A percentile compares a stretch with the other conserved stretches of the same genome.
These are phyloP conservation scores for Monodelphis domestica DNA, from an alignment of 2,797 vertebrate species.

Conservation along the genomic window DNA sequence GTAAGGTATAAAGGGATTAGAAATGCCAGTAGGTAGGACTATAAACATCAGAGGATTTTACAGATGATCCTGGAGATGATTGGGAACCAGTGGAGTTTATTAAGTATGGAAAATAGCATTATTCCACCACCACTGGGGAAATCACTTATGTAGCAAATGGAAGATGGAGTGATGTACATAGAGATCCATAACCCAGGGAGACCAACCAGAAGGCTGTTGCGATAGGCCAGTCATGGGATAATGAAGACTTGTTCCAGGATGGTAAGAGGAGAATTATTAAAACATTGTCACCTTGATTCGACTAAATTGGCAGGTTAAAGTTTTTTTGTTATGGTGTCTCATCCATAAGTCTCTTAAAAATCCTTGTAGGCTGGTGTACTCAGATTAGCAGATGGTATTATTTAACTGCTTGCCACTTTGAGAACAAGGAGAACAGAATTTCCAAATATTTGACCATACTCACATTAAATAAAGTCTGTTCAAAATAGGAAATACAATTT, in stretches of 20 bases:
- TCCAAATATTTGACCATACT: constrained; percentile 25
- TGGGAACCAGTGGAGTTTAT: not conserved
- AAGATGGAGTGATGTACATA: not conserved
- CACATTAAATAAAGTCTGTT: not conserved
- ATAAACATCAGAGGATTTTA: not conserved
- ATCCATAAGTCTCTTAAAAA: constrained; percentile 8
- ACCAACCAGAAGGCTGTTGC: not conserved
- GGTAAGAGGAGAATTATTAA: not conserved
- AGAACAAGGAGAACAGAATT: not conserved
- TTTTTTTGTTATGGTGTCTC: constrained; percentile 10
- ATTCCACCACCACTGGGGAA: not conserved
- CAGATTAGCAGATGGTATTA: not conserved
- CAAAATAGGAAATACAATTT: constrained; percentile 68
- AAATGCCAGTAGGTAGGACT: not conserved
- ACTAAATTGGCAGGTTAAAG: not conserved
- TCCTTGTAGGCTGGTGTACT: not conserved
- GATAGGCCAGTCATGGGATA: too few species aligned
- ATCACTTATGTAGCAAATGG: not conserved
- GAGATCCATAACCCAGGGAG: not conserved
- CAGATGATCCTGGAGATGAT: not conserved
- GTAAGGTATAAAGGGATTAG: not conserved
- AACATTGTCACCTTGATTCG: not conserved
- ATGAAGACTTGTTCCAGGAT: too few species aligned
- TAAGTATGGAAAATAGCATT: not conserved
- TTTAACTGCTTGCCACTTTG: not conserved